Evolutionary conservation across 2,888 invertebrate genomes (phyloP).

Genomic region (Folsomia candida): DNA sequence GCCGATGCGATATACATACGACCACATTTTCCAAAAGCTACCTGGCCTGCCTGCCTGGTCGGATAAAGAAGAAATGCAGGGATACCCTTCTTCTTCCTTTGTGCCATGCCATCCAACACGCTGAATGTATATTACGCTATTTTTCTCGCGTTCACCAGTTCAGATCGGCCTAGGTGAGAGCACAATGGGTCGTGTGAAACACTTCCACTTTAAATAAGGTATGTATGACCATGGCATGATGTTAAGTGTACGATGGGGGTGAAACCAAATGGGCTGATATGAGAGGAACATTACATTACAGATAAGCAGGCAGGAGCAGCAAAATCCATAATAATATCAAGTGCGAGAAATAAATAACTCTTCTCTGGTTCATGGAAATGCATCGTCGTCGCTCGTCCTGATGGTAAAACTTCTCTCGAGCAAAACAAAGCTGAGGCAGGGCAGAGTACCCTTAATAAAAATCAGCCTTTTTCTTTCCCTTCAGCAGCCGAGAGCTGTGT

Average conservation of each 20-base stretch:
- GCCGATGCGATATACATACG: background rate
- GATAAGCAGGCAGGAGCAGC: background rate
- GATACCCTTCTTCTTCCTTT: background rate
- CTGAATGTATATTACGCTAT: background rate
- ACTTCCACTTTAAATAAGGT: background rate
- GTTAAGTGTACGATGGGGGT: background rate
- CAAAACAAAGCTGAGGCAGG: background rate
- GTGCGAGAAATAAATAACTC: background rate
- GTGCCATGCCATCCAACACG: background rate
- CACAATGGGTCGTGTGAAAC: background rate
- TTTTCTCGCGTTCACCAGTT: background rate
- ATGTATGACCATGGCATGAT: background rate
- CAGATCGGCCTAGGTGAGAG: background rate
- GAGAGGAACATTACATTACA: background rate
- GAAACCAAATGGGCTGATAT: background rate
- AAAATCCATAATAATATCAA: background rate
- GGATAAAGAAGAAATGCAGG: background rate
- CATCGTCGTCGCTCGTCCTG: too few relatives aligned
- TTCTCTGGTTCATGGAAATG: background rate
- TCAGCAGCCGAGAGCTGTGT: too few relatives aligned
- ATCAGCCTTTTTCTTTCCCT: background rate
- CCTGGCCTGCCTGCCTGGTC: background rate
- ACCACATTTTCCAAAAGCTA: background rate
- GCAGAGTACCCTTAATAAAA: background rate
- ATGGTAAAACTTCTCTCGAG: background rate